phyloP scores from a whole-genome alignment of 2,797 vertebrate genomes.

The Sebastes cheni region DNA sequence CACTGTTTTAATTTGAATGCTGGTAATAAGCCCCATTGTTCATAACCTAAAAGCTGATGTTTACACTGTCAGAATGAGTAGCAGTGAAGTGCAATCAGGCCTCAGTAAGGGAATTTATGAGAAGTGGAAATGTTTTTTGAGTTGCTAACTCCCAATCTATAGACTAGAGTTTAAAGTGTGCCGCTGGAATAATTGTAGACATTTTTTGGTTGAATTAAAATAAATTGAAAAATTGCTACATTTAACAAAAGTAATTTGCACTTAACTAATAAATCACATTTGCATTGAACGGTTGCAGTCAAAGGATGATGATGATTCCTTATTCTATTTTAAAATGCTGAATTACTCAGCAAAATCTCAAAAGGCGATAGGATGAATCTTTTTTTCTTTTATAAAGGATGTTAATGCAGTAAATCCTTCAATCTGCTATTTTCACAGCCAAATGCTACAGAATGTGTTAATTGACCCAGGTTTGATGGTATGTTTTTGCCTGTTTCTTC shows the following conservation, averaged over 20 bases:
- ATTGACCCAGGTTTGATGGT: neutral
- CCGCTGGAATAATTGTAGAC: no score
- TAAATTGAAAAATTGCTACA: no score
- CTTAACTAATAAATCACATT: no score
- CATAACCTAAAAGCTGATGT: neutral
- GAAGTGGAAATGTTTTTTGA: neutral
- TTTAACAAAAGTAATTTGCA: no score
- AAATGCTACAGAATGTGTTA: neutral
- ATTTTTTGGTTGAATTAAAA: no score
- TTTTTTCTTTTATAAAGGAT: neutral
- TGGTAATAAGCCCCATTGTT: neutral
- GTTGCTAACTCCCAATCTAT: neutral
- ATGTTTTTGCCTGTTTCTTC: neutral
- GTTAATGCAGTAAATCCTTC: neutral
- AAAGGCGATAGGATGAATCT: neutral
- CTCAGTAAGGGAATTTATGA: neutral
- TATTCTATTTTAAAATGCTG: neutral
- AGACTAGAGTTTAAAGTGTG: neutral
- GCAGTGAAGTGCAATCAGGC: neutral
- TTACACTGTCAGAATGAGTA: neutral
- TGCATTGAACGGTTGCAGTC: neutral
- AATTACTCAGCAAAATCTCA: neutral
- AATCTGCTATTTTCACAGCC: neutral
- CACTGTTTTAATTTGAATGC: constrained; percentile 14
- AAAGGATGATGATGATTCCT: neutral